Base-by-base conservation (phyloP, 2,113 vertebrate species). In the Ardeotis arabs region DNA sequence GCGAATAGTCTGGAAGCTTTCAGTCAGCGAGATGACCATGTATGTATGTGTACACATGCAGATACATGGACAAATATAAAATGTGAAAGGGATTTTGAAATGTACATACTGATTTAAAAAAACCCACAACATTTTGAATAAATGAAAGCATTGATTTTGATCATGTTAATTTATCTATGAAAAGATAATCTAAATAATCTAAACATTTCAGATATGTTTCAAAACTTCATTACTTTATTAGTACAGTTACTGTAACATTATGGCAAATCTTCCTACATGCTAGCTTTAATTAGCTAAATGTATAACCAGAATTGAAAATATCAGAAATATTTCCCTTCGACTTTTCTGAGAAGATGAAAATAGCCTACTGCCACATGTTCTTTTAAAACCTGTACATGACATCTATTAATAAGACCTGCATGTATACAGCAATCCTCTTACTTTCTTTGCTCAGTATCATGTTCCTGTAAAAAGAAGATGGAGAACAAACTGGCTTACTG, bases 291-390 rank as follows among this genome's bases (percentile, higher is more conserved):
- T 62, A 91, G 50, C 44, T 81, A 19, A 6, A 64, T 72, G 9
- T 91, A 78, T 64, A 94, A 64, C 10, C 62, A 96, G 49, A 87
- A 45, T 87, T 39, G 28, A 87, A 94, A 95, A 4, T 67, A 66
- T 15, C 31, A 52, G 7, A 84, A 64, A 44, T 80, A 84, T 75
- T 89, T 92, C 62, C 14, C 20, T 83, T 82, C 78, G 63, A 66
- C 27, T 90, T 68, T 91, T 81, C 41, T 29, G 58, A 76, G 55
- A 76, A 85, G 59, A 81, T 37, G 62, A 76, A 86, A 94, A 89
- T 73, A 94, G n/a, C 35, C 67, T 58, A 21, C 29, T 78, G 68
- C n/a, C 50, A 81, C 1, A 25, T 67, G 44, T 39, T 79, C 22
- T 41, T 78, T 59, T 75, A 84, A 72, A 89, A 87, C 21, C 47